Conservation (phyloP, 2,797 vertebrate species). For the Sebastes iracundus region DNA sequence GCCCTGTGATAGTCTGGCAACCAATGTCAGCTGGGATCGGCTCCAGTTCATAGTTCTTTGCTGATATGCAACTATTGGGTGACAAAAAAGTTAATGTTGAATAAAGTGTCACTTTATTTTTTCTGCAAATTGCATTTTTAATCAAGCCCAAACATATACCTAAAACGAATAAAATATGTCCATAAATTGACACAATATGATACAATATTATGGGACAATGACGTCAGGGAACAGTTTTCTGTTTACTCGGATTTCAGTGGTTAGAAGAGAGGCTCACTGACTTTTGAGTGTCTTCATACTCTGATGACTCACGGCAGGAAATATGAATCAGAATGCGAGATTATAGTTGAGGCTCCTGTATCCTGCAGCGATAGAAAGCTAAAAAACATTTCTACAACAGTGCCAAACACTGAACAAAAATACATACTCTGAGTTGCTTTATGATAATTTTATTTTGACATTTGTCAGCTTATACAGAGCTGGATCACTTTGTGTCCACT, state of each 20-base stretch:
- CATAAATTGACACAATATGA: not conserved
- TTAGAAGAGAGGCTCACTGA: slow-evolving; percentile 7
- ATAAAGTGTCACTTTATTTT: not conserved
- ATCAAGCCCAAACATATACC: not conserved
- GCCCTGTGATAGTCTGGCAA: no score
- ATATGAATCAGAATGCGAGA: slow-evolving; percentile 7
- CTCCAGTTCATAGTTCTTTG: not conserved
- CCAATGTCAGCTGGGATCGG: no score
- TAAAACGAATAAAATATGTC: not conserved
- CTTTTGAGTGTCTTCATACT: slow-evolving; percentile 1
- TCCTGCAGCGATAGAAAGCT: not conserved
- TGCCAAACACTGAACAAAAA: not conserved
- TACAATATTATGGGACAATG: not conserved
- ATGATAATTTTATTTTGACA: not conserved
- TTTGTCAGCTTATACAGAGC: not conserved
- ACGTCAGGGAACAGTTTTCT: not conserved
- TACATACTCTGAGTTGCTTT: not conserved
- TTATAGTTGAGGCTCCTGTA: not conserved
- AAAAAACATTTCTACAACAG: not conserved
- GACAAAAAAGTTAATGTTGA: not conserved
- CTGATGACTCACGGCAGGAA: slow-evolving; percentile 8
- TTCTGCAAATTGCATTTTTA: not conserved
- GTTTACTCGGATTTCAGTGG: not conserved
- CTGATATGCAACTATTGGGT: not conserved
- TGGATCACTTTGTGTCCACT: not conserved